Conservation (phyloP, 2,797 vertebrate genomes). For the Sebastes minor region DNA sequence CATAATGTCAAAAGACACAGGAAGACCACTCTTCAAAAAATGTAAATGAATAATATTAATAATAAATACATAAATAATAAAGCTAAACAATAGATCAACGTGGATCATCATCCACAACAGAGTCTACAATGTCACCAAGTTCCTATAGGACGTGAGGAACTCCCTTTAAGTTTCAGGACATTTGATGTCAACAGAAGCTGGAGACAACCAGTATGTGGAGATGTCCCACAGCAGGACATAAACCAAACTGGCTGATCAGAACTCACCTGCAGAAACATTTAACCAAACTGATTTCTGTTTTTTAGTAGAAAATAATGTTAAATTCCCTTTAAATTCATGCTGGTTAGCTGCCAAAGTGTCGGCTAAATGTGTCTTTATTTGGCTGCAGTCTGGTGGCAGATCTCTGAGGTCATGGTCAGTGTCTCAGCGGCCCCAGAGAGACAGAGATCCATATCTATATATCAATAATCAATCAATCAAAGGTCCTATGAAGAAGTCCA, state of each 20-base stretch:
- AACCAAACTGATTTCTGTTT: background rate
- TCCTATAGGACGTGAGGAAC: conserved; percentile 87
- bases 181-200: background rate
- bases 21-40: too few species aligned
- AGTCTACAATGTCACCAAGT: conserved; percentile 90
- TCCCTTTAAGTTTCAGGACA: background rate
- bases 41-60: too few species aligned
- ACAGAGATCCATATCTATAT: background rate
- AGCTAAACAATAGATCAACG: conserved; percentile 65
- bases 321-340: background rate
- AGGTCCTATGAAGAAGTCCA: too few species aligned
- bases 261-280: too few species aligned
- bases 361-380: background rate
- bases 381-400: background rate
- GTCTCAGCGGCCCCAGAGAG: too few species aligned
- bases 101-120: conserved; percentile 91
- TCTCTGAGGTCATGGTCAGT: too few species aligned
- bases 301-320: accelerated
- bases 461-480: background rate
- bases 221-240: too few species aligned
- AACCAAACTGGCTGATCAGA: too few species aligned
- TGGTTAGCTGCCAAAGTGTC: background rate
- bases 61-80: too few species aligned
- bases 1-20: too few species aligned
- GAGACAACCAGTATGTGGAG: too few species aligned